Evolutionary conservation across 2,113 vertebrate species (phyloP).

Genomic region (Plecotus auritus): DNA sequence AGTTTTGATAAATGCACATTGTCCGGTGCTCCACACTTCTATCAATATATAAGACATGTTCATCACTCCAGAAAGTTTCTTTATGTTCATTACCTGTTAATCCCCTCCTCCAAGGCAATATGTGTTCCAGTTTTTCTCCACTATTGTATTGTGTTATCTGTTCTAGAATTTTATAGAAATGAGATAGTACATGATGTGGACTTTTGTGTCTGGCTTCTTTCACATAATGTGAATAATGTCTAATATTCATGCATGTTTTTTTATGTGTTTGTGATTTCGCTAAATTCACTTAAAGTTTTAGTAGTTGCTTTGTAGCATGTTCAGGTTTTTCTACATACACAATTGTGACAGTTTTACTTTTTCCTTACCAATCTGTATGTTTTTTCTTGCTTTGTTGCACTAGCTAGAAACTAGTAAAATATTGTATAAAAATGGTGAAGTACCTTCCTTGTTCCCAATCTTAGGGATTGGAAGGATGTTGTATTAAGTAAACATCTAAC

Average conservation of each 20-base stretch:
- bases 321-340: neutral
- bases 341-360: neutral
- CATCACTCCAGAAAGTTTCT: neutral
- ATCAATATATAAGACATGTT: neutral
- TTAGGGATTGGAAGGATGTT: neutral
- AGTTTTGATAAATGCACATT: neutral
- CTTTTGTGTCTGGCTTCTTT: neutral
- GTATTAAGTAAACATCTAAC: neutral
- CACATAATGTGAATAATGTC: neutral
- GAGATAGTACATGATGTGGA: neutral
- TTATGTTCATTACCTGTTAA: neutral
- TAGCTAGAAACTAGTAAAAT: neutral
- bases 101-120: neutral
- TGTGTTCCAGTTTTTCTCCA: neutral
- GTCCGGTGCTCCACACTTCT: neutral
- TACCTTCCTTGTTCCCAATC: neutral
- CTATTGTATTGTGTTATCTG: neutral
- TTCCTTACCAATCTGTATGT: neutral
- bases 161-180: constrained; percentile 10
- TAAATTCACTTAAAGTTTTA: neutral
- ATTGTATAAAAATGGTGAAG: neutral
- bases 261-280: neutral
- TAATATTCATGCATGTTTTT: neutral
- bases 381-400: neutral
- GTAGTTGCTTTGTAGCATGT: neutral